Evolutionary conservation across 2,797 vertebrate species (phyloP), one percentile per base, ranked within the genome.

Genomic region (Anas bahamensis): DNA sequence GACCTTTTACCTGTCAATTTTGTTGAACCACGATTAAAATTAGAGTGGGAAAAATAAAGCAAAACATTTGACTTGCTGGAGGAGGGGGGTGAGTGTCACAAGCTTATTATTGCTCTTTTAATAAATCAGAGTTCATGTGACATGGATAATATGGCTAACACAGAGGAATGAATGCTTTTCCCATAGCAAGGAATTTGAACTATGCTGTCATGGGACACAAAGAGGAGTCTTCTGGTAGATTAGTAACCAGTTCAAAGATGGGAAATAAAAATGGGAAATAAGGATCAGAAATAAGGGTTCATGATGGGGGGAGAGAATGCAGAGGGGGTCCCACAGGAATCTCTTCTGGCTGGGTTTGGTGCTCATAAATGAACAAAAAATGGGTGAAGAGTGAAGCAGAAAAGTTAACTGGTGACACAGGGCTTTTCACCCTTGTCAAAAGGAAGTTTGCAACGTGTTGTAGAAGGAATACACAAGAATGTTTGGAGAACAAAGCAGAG

Each of bases 211-310:
- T 48, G 82, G 75, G 90, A 80, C 53, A 33, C 42, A 59, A 48
- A 86, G 79, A 93, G 71, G 79, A 83, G 61, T 72, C 84, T 86
- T 74, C 72, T 89, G 81, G 59, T n/a, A 77, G 72, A 68, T 83
- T n/a, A 75, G 42, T 37, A 52, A 42, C 65, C 65, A 75, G 72
- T 78, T 94, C 90, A 96, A 94, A 96, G 79, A 21, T 87, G 72
- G 76, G 84, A 93, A 96, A 86, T 60, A 48, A 95, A 96, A 76
- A 23, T 87, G 69, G 76, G 82, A 93, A 96, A 86, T 60, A 52
- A 79, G 86, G 88, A 53, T 31, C 42, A 17, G 48, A 64, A 74
- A 65, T 61, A 80, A 71, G 92, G n/a, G 37, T 50, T 42, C 68
- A 26, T 33, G 41, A 5, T 53, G 41, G 3, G 24, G 42, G 16